phyloP scores from a whole-genome alignment of 2,888 invertebrate species.

The Tineola bisselliella region DNA sequence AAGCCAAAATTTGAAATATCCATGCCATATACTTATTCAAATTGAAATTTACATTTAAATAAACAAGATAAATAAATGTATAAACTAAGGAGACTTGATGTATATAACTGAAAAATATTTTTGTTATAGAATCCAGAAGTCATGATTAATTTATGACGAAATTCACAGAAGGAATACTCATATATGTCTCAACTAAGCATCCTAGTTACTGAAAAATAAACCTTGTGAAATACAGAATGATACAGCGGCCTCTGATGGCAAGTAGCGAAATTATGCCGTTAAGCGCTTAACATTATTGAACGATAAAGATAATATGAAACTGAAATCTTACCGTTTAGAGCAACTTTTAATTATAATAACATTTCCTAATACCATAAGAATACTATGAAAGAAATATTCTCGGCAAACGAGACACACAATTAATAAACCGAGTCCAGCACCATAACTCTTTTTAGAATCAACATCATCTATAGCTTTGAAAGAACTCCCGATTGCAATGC shows the following conservation, averaged over 20 bases:
- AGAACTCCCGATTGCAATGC: slow-evolving; percentile 67
- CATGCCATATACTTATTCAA: slow-evolving; percentile 77
- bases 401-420: slow-evolving; percentile 71
- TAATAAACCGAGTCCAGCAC: slow-evolving; percentile 69
- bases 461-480: slow-evolving; percentile 66
- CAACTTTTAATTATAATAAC: slow-evolving; percentile 68
- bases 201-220: too few relatives aligned
- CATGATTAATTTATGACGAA: too few relatives aligned
- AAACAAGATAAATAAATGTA: slow-evolving; percentile 80
- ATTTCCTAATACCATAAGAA: slow-evolving; percentile 70
- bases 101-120: slow-evolving; percentile 62
- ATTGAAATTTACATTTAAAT: slow-evolving; percentile 75
- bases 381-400: slow-evolving; percentile 63
- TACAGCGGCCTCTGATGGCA: too few relatives aligned
- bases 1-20: slow-evolving; percentile 81
- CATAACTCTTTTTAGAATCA: slow-evolving; percentile 63
- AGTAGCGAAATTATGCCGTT: too few relatives aligned
- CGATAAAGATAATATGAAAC: too few relatives aligned
- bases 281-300: too few relatives aligned
- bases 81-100: slow-evolving; percentile 76
- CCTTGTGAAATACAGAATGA: too few relatives aligned
- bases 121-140: too few relatives aligned
- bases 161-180: too few relatives aligned
- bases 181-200: too few relatives aligned
- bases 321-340: slow-evolving; percentile 57